Evolutionary conservation across 2,797 vertebrate species (phyloP), one percentile per base, ranked within the genome.

Genomic region (Coccyzus lansbergi): DNA sequence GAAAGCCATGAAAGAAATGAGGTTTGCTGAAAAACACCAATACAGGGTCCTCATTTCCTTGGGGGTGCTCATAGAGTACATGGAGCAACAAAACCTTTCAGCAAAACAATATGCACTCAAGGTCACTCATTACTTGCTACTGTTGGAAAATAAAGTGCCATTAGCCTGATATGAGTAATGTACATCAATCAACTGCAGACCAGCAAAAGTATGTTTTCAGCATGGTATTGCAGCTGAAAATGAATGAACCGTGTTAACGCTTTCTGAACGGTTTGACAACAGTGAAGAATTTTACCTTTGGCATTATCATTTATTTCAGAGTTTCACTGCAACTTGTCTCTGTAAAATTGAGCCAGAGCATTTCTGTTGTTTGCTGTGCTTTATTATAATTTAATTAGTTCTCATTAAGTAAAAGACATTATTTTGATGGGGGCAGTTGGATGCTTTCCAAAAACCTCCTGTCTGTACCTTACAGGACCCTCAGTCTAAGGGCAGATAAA

Each of bases 31-130:
- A 98, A 99, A 98, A 98, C 97, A 97, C 97, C 97, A 95, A 96
- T 97, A 97, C 97, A 95, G 98, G 98, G 97, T 97, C 97, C 98
- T 99, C 98, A 99, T 99, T 99, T 99, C 99, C 98, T 99, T 97
- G 97, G 98, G 95, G 98, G 98, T 98, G 98, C 98, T 97, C 96
- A 48, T 64, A 88, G 97, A 97, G 94, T 95, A 95, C 97, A 97
- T 3, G 38, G 94, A 97, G 95, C 94, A 96, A 94, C 95, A 95
- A 95, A 97, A 97, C 97, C 97, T 97, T 98, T 97, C 97, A 98
- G 97, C 97, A 97, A 98, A 97, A 95, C 97, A 98, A 96, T 97
- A 98, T 97, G 97, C 97, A 95, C 97, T 97, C 98, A 98, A 98
- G 98, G 98, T 98, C 98, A 98, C 97, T 98, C 98, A 98, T 98